phyloP scores from a whole-genome alignment of 2,888 invertebrate genomes.

The Diarsia brunnea region DNA sequence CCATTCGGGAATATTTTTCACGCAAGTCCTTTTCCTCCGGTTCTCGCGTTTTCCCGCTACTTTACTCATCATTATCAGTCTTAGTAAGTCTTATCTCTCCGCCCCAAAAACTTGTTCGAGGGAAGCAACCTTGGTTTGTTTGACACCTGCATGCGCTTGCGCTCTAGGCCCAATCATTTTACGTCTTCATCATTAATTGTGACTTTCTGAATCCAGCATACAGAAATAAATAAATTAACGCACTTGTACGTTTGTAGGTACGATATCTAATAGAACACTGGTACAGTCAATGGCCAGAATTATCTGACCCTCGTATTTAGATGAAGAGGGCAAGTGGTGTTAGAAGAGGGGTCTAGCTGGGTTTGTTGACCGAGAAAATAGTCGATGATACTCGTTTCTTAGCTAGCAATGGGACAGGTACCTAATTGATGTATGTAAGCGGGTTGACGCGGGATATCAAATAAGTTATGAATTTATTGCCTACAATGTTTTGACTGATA shows the following conservation, averaged over 20 bases:
- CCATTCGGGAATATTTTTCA: background rate
- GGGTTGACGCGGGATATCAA: constrained; percentile 21
- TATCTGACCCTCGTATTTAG: no score
- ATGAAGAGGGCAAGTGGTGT: no score
- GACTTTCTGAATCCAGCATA: background rate
- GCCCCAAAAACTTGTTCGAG: background rate
- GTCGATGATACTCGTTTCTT: background rate
- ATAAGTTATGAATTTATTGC: constrained; percentile 38
- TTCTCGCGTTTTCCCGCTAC: background rate
- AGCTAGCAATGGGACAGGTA: background rate
- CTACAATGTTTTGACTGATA: constrained; percentile 10
- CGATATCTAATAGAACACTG: no score
- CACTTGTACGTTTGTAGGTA: background rate
- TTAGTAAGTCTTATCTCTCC: background rate
- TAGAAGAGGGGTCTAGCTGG: no score
- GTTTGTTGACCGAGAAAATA: background rate
- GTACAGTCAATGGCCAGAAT: no score
- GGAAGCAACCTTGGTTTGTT: background rate
- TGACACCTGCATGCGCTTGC: background rate
- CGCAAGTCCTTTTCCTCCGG: background rate
- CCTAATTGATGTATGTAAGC: constrained; percentile 23
- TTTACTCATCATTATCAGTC: background rate
- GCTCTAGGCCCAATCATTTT: background rate
- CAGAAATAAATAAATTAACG: no score
- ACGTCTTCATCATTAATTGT: background rate